Evolutionary conservation across 2,797 vertebrate species (phyloP), one percentile per base, ranked within the genome.

Genomic region (Falco berigora): DNA sequence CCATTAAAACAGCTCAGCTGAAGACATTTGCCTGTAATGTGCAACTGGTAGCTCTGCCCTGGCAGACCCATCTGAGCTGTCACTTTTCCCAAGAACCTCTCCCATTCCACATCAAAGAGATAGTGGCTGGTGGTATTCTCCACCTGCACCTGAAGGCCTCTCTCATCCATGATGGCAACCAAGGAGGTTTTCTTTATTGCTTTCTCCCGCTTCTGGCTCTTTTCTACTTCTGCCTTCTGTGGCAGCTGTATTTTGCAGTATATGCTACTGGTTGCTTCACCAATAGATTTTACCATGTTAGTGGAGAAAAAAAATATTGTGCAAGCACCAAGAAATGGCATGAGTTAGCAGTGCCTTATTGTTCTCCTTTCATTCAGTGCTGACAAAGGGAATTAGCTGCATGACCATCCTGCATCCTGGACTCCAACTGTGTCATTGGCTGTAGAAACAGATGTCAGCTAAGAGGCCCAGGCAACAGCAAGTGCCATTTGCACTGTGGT

Each of bases 51-150:
- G 52, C 63, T 86, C 68, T 95, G 80, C 58, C 56, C 46, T 77
- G 53, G 74, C 71, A 93, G 72, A 85, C 18, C 42, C 36, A 28
- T 49, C 55, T 90, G 75, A 93, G 78, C 36, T 89, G 72, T 86
- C 68, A 44, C 81, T 88, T 92, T 90, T 74, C 81, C 25, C 40
- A 83, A 56, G 88, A 89, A 74, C 78, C 66, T 96, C 81, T 97
- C 90, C 73, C 50, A 80, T 63, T 75, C 75, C 93, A 91, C 91
- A 89, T 96, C 91, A 97, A 92, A 92, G 88, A 30, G 4, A 5
- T 52, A 16, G 64, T 91, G 88, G 67, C 66, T 92, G 27, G 25
- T 89, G 64, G 72, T 77, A 36, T 89, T 92, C 71, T 91, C 56
- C 64, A 92, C 55, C 85, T 84, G 67, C 49, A 36, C 40, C 62